phyloP scores from a whole-genome alignment of 2,113 vertebrate species.

The Paratilapia polleni region DNA sequence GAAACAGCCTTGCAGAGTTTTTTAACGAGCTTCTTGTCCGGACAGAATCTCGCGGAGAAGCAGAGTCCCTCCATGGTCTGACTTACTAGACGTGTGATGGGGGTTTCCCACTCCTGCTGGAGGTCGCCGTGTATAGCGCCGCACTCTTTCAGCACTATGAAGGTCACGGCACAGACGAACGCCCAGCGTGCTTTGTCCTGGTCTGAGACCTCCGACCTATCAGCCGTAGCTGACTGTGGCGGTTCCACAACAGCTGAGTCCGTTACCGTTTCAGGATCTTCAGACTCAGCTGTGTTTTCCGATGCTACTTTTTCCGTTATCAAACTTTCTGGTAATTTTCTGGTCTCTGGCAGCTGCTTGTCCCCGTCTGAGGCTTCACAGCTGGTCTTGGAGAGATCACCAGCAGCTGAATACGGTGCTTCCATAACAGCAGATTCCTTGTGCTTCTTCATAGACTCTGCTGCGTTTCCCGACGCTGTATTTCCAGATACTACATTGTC shows the following conservation, averaged over 20 bases:
- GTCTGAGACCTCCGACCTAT: background rate
- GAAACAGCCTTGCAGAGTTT: background rate
- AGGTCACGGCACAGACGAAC: background rate
- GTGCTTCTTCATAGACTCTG: accelerated
- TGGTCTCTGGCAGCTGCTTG: background rate
- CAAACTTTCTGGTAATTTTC: background rate
- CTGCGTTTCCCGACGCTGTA: background rate
- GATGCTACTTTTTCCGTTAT: background rate
- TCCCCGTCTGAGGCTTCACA: background rate
- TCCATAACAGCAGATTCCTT: background rate
- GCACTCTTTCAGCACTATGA: background rate
- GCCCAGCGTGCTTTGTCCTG: background rate
- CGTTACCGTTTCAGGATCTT: background rate
- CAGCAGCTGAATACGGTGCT: background rate
- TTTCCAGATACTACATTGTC: too few species aligned
- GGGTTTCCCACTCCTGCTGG: background rate
- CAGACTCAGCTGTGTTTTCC: background rate
- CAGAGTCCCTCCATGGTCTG: background rate
- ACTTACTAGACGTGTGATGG: background rate
- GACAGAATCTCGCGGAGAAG: accelerated
- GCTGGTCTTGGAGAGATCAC: accelerated
- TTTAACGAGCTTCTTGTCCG: background rate
- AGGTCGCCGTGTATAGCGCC: background rate
- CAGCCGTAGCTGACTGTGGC: background rate
- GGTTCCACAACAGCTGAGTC: background rate